Conservation (phyloP, 2,113 vertebrate species). For the Speoplatyrhinus poulsoni region DNA sequence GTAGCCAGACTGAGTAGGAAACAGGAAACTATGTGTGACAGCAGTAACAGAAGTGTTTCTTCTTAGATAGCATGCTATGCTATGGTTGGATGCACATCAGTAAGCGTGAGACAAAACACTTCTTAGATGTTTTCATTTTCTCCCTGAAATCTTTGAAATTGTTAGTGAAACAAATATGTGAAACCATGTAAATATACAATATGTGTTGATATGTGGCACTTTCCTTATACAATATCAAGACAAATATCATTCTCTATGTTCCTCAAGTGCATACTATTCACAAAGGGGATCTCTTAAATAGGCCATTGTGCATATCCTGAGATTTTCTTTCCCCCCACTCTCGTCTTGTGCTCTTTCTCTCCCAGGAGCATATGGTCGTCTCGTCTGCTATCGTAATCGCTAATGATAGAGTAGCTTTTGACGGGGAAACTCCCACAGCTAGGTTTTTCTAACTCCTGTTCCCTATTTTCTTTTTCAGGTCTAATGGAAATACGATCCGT, state of each 20-base stretch:
- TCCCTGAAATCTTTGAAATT: no score
- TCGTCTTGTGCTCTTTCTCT: constrained; percentile 27
- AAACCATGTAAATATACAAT: background rate
- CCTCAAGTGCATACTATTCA: constrained; percentile 3
- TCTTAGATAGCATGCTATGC: constrained; percentile 1
- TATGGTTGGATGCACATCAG: constrained; percentile 22
- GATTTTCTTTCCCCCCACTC: constrained; percentile 22
- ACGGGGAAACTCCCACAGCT: constrained; percentile 57
- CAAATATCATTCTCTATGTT: constrained; percentile 4
- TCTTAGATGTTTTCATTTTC: no score
- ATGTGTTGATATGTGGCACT: background rate
- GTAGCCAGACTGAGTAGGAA: background rate
- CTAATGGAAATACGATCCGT: constrained; percentile 93
- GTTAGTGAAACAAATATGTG: no score
- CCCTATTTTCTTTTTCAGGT: constrained; percentile 76
- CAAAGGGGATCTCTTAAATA: constrained; percentile 30
- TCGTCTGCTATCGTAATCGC: constrained; percentile 64
- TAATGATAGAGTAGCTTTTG: constrained; percentile 69
- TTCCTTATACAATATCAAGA: constrained; percentile 2
- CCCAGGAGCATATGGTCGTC: constrained; percentile 43
- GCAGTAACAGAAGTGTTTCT: background rate
- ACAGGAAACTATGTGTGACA: background rate
- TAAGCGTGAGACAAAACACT: background rate
- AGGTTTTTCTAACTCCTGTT: constrained; percentile 63
- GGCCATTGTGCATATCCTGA: constrained; percentile 23